Evolutionary conservation across 2,797 vertebrate species (phyloP).

Genomic region (Gymnocypris eckloni): DNA sequence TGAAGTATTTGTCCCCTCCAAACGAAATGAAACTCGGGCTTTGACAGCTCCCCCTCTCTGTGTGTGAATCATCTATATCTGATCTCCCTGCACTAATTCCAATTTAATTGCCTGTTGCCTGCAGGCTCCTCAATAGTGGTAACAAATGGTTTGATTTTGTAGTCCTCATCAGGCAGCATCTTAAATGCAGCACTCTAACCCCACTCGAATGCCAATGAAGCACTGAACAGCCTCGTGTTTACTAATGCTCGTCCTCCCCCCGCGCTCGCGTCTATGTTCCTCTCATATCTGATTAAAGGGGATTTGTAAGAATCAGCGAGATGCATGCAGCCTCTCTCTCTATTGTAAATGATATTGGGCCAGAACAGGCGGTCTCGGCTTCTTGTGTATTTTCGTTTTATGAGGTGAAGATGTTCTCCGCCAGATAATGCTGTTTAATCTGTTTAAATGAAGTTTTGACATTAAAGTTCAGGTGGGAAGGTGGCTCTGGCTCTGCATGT

Average conservation of each 20-base stretch:
- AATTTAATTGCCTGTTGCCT: constrained; percentile 99
- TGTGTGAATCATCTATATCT: constrained; percentile 85
- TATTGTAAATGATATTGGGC: constrained; percentile 89
- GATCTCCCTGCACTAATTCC: constrained; percentile 95
- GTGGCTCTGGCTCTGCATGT: background rate
- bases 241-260: constrained; percentile 95
- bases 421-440: constrained; percentile 9
- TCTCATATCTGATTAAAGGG: constrained; percentile 99
- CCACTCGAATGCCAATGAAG: constrained; percentile 99
- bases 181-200: constrained; percentile 99
- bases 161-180: constrained; percentile 99
- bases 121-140: constrained; percentile 99
- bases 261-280: constrained; percentile 87
- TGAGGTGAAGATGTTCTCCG: background rate
- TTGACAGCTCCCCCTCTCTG: constrained; percentile 82
- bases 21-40: constrained; percentile 83
- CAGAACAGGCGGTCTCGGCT: constrained; percentile 56
- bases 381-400: constrained; percentile 48
- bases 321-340: constrained; percentile 85
- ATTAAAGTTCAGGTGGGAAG: constrained; percentile 25
- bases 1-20: constrained; percentile 73
- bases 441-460: constrained; percentile 27
- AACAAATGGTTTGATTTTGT: constrained; percentile 99
- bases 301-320: constrained; percentile 90
- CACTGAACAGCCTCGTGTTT: constrained; percentile 98